phyloP scores from a whole-genome alignment of 2,113 vertebrate genomes.

The Casuarius casuarius region DNA sequence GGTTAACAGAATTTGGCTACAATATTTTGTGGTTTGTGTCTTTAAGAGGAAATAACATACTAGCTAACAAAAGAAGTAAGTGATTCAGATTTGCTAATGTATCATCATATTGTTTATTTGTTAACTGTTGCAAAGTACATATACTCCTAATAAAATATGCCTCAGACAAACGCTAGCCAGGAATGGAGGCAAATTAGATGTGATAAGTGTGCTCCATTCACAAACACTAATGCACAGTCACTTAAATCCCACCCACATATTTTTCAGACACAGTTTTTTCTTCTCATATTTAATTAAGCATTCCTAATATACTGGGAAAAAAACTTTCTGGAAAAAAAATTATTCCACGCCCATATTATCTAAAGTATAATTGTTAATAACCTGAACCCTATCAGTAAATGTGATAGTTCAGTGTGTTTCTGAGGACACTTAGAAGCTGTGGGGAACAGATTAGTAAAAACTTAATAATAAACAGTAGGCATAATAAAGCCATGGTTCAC shows the following conservation, averaged over 20 bases:
- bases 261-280: not conserved
- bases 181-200: conserved; percentile 52
- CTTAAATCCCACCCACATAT: conserved; percentile 38
- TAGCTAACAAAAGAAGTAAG: not conserved
- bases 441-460: not conserved
- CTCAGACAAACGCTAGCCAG: conserved; percentile 13
- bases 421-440: not conserved
- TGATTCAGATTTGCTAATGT: conserved; percentile 46
- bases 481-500: not conserved
- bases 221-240: not conserved
- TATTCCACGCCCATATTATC: not conserved
- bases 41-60: not conserved
- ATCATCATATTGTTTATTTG: conserved; percentile 58
- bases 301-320: conserved; percentile 20
- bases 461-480: not conserved
- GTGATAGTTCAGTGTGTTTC: conserved; percentile 47
- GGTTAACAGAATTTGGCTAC: not conserved
- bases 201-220: conserved; percentile 14
- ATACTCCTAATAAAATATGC: conserved; percentile 21
- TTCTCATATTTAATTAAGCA: conserved; percentile 44
- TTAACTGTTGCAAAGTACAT: conserved; percentile 22
- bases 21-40: not conserved
- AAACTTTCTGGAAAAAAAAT: conserved; percentile 23
- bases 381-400: conserved; percentile 24
- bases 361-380: conserved; percentile 49